Conservation (phyloP, 2,113 vertebrate species). For the Proterorhinus semilunaris region DNA sequence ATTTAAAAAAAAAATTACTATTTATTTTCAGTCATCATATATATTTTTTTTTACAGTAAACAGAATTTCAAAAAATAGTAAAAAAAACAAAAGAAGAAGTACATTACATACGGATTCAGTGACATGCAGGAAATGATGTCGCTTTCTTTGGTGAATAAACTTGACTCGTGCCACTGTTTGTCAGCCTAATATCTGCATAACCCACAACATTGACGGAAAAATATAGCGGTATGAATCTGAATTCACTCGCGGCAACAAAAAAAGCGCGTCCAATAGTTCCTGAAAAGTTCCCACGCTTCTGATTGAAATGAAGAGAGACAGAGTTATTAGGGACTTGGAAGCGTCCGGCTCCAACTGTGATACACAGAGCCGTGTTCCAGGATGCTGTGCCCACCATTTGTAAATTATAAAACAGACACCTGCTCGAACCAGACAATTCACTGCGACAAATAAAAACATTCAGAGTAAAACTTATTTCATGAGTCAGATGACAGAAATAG, state of each 20-base stretch:
- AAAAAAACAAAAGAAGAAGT: no score
- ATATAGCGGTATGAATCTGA: background rate
- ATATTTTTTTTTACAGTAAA: no score
- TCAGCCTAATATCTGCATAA: no score
- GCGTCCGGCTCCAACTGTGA: conserved; percentile 32
- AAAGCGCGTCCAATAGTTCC: background rate
- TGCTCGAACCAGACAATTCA: conserved; percentile 9
- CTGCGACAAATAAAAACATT: conserved; percentile 11
- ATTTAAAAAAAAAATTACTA: no score
- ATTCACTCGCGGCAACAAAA: background rate
- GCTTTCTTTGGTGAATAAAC: no score
- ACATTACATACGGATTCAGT: no score
- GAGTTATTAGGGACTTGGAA: conserved; percentile 27
- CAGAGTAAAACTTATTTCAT: conserved; percentile 16
- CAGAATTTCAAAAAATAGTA: no score
- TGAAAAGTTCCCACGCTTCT: background rate
- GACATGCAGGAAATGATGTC: no score
- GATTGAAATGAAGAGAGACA: conserved; percentile 10
- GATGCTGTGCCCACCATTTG: conserved; percentile 34
- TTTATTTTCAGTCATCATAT: no score
- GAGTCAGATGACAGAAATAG: conserved; percentile 1
- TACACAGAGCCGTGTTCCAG: conserved; percentile 33
- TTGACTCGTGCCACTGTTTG: no score
- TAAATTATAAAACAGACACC: conserved; percentile 31
- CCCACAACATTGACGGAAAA: no score